These are phyloP conservation scores for Agrypnus murinus DNA, from an alignment of 2,888 invertebrate genomes.

Conservation along the genomic window DNA sequence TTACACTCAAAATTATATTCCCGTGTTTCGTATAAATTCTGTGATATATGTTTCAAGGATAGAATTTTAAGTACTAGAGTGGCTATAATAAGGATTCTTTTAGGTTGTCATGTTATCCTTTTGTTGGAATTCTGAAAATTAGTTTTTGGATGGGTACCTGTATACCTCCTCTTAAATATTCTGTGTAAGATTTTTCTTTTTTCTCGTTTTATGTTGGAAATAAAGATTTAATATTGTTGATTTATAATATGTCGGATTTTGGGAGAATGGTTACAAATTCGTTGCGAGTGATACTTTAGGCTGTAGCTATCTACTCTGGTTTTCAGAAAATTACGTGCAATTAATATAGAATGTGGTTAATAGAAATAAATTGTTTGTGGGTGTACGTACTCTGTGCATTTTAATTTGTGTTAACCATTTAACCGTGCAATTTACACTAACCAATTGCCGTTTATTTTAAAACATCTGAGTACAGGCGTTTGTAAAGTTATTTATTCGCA, in stretches of 20 bases:
- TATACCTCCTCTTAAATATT: background rate
- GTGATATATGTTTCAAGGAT: background rate
- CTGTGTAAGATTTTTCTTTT: too few species aligned
- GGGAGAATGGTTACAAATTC: background rate
- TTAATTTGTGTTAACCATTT: background rate
- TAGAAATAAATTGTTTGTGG: too few species aligned
- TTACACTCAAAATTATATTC: background rate
- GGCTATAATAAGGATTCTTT: background rate
- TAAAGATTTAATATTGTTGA: background rate
- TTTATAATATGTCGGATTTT: background rate
- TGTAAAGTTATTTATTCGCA: background rate
- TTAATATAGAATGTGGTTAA: too few species aligned
- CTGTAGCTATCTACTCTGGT: too few species aligned
- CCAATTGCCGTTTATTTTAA: constrained; percentile 5
- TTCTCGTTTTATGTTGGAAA: too few species aligned
- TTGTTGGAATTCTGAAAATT: background rate
- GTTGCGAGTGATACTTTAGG: background rate
- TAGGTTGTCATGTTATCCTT: background rate
- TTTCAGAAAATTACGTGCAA: too few species aligned
- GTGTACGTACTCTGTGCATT: background rate
- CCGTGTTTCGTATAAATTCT: constrained; percentile 1
- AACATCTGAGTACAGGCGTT: background rate
- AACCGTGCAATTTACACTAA: background rate
- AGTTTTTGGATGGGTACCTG: too few species aligned
- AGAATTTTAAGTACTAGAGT: background rate